A percentile compares a stretch with the other conserved stretches of the same genome.
Evolutionary conservation across 1,140 invertebrate species (phyloP).

Genomic region (Phortica variegata): DNA sequence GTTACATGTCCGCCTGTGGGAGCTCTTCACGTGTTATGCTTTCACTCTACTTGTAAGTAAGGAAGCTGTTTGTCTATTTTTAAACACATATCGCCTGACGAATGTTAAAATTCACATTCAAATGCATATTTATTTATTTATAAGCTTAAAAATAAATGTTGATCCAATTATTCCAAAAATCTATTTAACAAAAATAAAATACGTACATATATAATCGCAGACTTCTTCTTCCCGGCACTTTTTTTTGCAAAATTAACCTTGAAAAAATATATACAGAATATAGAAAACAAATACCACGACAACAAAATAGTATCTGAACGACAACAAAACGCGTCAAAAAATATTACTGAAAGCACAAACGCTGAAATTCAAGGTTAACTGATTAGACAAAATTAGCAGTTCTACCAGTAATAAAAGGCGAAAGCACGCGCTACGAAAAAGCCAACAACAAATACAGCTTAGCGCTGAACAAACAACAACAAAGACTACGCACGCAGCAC

Average conservation of each 20-base stretch:
- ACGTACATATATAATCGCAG: too few relatives aligned
- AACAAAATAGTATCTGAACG: slow-evolving; percentile 14
- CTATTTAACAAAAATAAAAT: too few relatives aligned
- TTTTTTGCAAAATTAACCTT: slow-evolving; percentile 41
- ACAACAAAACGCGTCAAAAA: slow-evolving; percentile 15
- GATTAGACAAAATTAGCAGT: slow-evolving; percentile 54
- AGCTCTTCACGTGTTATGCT: too few relatives aligned
- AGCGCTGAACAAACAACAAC: not conserved
- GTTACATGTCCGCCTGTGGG: too few relatives aligned
- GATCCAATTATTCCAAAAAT: too few relatives aligned
- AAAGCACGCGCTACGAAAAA: not conserved
- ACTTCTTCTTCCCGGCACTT: slow-evolving; percentile 26
- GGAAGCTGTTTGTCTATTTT: too few relatives aligned
- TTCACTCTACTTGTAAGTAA: too few relatives aligned
- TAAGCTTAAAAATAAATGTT: too few relatives aligned
- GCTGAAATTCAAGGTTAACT: slow-evolving; percentile 52
- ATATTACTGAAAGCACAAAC: slow-evolving; percentile 11
- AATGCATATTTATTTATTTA: too few relatives aligned
- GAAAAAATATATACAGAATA: slow-evolving; percentile 46
- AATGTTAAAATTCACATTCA: too few relatives aligned
- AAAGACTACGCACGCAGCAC: slow-evolving; percentile 9
- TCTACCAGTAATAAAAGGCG: slow-evolving; percentile 30
- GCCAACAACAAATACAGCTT: not conserved
- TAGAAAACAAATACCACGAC: slow-evolving; percentile 31
- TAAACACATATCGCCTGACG: too few relatives aligned